Evolutionary conservation across 2,888 invertebrate genomes (phyloP), one percentile per base, ranked within the genome.

Genomic region (Spatulosminthurus flaviceps): DNA sequence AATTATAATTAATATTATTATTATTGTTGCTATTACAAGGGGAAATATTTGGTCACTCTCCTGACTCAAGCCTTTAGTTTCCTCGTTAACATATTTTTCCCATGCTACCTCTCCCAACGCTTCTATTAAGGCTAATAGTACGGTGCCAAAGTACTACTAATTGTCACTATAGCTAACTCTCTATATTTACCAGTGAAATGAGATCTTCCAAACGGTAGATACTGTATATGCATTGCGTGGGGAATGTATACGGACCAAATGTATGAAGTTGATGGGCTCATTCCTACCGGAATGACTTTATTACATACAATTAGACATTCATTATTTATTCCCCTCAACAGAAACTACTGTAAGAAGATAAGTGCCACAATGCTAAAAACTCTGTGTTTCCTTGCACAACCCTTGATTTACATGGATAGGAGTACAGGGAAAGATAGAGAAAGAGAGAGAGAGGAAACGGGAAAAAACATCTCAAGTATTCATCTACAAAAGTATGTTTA

Each of bases 151-250:
- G 41, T 41, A 41, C 41, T 41, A 13, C 7, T 9, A 41, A 41
- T 9, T 41, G 9, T 13, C 9, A 41, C 41, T 7, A 41, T 13
- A 9, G 41, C 13, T 9, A 41, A 41, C 41, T n/a, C n/a, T n/a
- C n/a, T n/a, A n/a, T n/a, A n/a, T n/a, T n/a, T n/a, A n/a, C n/a
- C n/a, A n/a, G n/a, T n/a, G n/a, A n/a, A n/a, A n/a, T n/a, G n/a
- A n/a, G n/a, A n/a, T n/a, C n/a, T n/a, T n/a, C n/a, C n/a, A 51
- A 51, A 51, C 51, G 51, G 51, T 51, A 51, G 51, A 51, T 51
- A 19, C 51, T 51, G 1, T 51, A 41, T 41, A 13, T 41, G 13
- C 13, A 41, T 41, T 41, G 41, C 13, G 9, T 41, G n/a, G n/a
- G n/a, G n/a, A n/a, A n/a, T n/a, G n/a, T n/a, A n/a, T n/a, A n/a